Conservation (phyloP, 1,140 invertebrate genomes). For the Alviniconcha marisindica region DNA sequence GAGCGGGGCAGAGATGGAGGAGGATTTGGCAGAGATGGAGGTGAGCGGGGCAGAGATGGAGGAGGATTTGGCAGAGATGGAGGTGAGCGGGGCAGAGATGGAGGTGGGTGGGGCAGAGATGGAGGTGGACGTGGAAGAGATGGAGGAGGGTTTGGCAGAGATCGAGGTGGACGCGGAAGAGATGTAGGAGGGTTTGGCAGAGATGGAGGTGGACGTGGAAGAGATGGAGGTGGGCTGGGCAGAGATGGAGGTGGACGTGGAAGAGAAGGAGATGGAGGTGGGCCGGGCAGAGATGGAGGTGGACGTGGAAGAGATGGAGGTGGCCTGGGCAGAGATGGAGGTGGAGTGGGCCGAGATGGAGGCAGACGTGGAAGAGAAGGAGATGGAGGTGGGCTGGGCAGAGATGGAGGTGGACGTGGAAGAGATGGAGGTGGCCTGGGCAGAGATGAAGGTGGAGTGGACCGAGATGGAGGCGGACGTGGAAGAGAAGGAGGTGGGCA, state of each 20-base stretch:
- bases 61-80: too few species aligned
- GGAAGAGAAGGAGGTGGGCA: neutral
- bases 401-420: neutral
- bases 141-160: too few species aligned
- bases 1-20: neutral
- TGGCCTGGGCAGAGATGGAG: neutral
- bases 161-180: neutral
- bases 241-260: too few species aligned
- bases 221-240: neutral
- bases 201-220: neutral
- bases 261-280: too few species aligned
- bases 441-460: neutral
- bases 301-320: neutral
- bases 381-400: neutral
- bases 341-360: neutral
- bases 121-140: too few species aligned
- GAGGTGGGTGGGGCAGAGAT: neutral
- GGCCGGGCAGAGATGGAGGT: too few species aligned
- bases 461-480: neutral
- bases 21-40: neutral
- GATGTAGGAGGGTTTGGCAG: neutral
- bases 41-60: too few species aligned
- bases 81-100: too few species aligned
- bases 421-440: neutral
- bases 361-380: neutral